Base-by-base conservation (phyloP, 30 jellyfish, hydroid and myxozoan genomes). In the Cassiopea andromeda region DNA sequence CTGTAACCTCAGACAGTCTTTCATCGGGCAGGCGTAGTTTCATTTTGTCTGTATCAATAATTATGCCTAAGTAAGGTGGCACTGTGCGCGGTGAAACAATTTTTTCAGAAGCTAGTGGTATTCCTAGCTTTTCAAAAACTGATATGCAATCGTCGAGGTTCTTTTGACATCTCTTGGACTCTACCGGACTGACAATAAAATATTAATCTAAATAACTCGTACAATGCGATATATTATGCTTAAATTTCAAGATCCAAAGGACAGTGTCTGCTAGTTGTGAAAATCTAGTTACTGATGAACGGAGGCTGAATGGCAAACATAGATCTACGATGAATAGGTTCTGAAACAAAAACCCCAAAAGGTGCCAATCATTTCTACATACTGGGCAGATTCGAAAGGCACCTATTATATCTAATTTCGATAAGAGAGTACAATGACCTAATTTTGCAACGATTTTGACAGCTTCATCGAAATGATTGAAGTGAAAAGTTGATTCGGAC, bases 341-440 rank as follows among this genome's bases (percentile, higher is more conserved):
- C 84, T 10, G 6, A 57, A 71, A 84, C 10, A 78, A 44, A 15
- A 70, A 72, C 1, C 92, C 96, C 2, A 89, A 75, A 8, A 78
- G 49, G 60, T 73, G 70, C 92, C 96, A 89, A 60, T 89, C 81
- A n/a, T 48, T 66, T 2, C 38, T 60, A 48, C 49, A 82, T 18
- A 89, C 96, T 0, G 96, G 96, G 44, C 96, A 89, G 7, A 89
- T 70, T 50, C 96, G 38, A 69, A 78, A 89, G 43, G 96, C 96
- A 73, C 73, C 60, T 78, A 70, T 79, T 12, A 89, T 57, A 66
- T 89, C 96, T 14, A 89, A 38, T 69, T 89, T 89, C 7, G 96
- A 87, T 59, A 89, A 14, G 4, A 69, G 50, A 6, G 87, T 73
- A 1, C 82, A 66, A 27, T 43, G 54, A 1, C 96, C 92, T 2